A percentile compares a stretch with the other conserved stretches of the same genome.
phyloP scores from a whole-genome alignment of 2,113 vertebrate genomes.

The Albula glossodonta region DNA sequence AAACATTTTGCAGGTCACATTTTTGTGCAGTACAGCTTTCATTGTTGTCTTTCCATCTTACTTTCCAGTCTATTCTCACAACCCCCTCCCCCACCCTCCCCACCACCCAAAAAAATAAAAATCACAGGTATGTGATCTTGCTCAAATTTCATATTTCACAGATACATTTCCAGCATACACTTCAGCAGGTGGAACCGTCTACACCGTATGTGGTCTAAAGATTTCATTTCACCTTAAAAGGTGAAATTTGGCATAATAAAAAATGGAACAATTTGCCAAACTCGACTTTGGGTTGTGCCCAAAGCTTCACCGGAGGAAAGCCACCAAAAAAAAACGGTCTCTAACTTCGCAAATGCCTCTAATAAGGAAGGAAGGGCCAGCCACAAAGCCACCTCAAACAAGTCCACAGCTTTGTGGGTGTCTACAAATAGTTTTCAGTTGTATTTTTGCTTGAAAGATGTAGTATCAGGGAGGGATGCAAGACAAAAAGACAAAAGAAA shows the following conservation, averaged over 20 bases:
- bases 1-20: neutral
- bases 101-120: neutral
- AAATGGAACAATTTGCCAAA: neutral
- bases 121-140: neutral
- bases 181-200: neutral
- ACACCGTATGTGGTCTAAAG: neutral
- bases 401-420: neutral
- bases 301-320: neutral
- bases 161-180: neutral
- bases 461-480: neutral
- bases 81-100: no score
- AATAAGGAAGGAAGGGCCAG: neutral
- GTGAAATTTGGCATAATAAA: neutral
- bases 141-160: neutral
- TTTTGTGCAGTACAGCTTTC: no score
- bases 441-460: neutral
- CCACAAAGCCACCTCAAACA: neutral
- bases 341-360: neutral
- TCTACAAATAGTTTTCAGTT: neutral
- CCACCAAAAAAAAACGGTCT: neutral
- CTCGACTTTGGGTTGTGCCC: neutral
- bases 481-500: neutral
- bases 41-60: neutral
- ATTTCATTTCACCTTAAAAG: conserved; percentile 19
- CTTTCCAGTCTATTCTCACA: neutral